Percentiles rank a stretch among this genome's conserved stretches.
These are phyloP conservation scores for Cryptosula pallasiana DNA, from an alignment of 2,888 invertebrate species.

Conservation along the genomic window DNA sequence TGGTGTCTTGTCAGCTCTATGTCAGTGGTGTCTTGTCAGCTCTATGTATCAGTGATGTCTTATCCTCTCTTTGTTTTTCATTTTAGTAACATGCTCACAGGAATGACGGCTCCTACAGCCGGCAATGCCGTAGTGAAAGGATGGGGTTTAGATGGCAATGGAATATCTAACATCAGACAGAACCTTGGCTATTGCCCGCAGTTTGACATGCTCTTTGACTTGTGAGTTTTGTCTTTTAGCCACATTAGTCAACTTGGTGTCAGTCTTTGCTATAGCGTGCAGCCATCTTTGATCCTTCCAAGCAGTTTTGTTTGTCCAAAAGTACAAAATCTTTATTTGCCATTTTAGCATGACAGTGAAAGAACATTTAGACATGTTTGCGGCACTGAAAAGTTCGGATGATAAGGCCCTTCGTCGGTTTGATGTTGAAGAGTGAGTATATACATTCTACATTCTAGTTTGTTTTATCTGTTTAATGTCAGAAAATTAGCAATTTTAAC, in stretches of 20 bases:
- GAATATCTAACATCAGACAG: constrained; percentile 34
- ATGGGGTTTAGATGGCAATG: constrained; percentile 28
- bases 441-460: too few species aligned
- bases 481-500: too few species aligned
- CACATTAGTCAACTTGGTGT: too few species aligned
- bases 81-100: constrained; percentile 46
- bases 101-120: constrained; percentile 37
- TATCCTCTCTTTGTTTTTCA: too few species aligned
- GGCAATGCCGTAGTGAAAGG: constrained; percentile 34
- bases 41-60: too few species aligned
- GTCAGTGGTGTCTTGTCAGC: too few species aligned
- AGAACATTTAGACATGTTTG: constrained; percentile 54
- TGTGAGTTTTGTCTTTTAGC: constrained; percentile 37
- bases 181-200: constrained; percentile 55
- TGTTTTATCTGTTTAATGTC: too few species aligned
- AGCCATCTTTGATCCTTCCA: too few species aligned
- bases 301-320: too few species aligned
- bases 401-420: constrained; percentile 21
- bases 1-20: too few species aligned
- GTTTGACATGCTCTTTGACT: constrained; percentile 52
- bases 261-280: too few species aligned
- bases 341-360: constrained; percentile 50
- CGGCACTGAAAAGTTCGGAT: constrained; percentile 43
- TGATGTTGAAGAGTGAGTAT: constrained; percentile 28
- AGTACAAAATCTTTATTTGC: too few species aligned